These are phyloP conservation scores for Epizoanthus ramosus DNA, from an alignment of 92 coral and sea anemone species.

Conservation along the genomic window DNA sequence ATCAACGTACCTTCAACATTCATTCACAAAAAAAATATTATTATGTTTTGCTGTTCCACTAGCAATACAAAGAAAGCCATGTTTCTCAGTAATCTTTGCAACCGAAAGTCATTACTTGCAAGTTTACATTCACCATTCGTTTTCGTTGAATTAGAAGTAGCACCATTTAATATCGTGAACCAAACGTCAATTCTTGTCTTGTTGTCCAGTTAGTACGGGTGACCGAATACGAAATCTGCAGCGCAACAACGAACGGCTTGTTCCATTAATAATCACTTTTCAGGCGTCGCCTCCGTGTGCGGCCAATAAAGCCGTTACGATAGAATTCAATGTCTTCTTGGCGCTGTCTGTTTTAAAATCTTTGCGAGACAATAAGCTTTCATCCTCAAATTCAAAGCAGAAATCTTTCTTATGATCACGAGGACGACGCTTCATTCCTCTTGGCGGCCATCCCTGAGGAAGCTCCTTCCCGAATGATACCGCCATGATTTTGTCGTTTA, in stretches of 20 bases:
- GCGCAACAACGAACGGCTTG: not conserved
- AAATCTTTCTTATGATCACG: slow-evolving; percentile 67
- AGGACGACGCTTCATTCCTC: slow-evolving; percentile 50
- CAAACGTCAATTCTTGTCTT: not conserved
- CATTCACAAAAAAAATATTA: too few relatives aligned
- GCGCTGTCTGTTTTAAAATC: slow-evolving; percentile 52
- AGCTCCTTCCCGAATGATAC: slow-evolving; percentile 81
- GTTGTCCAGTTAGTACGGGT: not conserved
- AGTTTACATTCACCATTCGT: too few relatives aligned
- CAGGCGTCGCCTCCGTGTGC: slow-evolving; percentile 22
- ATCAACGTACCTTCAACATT: too few relatives aligned
- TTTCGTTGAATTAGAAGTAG: too few relatives aligned
- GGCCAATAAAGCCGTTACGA: slow-evolving; percentile 40
- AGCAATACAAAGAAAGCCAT: too few relatives aligned
- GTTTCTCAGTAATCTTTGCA: too few relatives aligned
- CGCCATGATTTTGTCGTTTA: slow-evolving; percentile 74
- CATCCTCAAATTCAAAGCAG: slow-evolving; percentile 62
- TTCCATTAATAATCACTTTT: not conserved
- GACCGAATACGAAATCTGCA: not conserved
- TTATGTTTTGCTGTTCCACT: too few relatives aligned
- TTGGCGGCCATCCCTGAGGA: slow-evolving; percentile 83
- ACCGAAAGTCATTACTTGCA: too few relatives aligned
- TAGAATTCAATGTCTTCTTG: slow-evolving; percentile 15
- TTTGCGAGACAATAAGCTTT: slow-evolving; percentile 44
- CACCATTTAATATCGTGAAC: not conserved